A percentile compares a stretch with the other conserved stretches of the same genome.
These are phyloP conservation scores for Hafferia zeledoni DNA, from an alignment of 2,797 vertebrate genomes.

Conservation along the genomic window DNA sequence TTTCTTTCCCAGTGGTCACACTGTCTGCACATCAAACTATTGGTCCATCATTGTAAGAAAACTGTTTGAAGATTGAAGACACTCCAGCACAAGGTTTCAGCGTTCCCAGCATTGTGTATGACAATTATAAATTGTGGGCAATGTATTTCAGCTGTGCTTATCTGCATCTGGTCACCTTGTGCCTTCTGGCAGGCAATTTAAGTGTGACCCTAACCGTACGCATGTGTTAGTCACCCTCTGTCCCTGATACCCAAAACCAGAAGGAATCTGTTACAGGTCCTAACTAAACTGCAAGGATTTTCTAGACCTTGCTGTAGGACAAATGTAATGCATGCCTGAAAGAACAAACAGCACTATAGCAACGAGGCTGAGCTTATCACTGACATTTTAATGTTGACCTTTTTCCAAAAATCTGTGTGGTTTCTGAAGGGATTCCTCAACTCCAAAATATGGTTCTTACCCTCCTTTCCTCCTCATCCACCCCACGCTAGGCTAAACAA, in stretches of 20 bases:
- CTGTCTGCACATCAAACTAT: not conserved
- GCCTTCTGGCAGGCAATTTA: not conserved
- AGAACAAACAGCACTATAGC: not conserved
- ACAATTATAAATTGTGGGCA: not conserved
- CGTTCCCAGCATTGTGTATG: conserved; percentile 6
- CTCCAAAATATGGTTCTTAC: not conserved
- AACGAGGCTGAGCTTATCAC: not conserved
- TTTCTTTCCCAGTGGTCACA: not conserved
- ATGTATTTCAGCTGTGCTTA: not conserved
- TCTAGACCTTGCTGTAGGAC: not conserved
- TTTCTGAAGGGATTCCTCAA: not conserved
- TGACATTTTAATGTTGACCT: not conserved
- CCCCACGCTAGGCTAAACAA: not conserved
- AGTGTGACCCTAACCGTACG: not conserved
- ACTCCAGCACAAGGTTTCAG: not conserved
- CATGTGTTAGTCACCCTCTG: not conserved
- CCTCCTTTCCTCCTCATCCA: not conserved
- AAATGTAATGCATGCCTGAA: not conserved
- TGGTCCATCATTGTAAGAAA: not conserved
- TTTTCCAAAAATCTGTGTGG: not conserved
- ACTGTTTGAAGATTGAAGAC: not conserved
- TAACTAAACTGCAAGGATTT: not conserved
- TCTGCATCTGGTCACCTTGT: conserved; percentile 20
- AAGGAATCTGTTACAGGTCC: not conserved
- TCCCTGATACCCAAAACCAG: not conserved